Base-by-base conservation (phyloP, 2,797 vertebrate species). In the Sebastes variabilis region DNA sequence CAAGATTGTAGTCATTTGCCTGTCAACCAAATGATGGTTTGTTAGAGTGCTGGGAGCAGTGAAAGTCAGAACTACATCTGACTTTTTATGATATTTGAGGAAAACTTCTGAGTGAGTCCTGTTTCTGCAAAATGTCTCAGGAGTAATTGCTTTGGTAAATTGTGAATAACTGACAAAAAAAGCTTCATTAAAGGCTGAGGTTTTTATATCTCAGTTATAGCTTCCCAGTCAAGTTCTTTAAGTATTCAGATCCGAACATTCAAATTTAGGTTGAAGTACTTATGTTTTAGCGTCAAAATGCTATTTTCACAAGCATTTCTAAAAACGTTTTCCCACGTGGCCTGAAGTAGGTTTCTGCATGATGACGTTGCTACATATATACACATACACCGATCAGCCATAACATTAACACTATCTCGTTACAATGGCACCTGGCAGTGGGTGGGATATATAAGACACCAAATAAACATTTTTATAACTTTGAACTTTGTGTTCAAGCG, bases 121-220 rank as follows among this genome's bases (percentile, higher is more conserved):
- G 60, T 75, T 74, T 81, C 60, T 65, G 72, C 61, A 82, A 85
- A 91, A 81, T 77, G 80, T 83, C 73, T 87, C 62, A 4, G 42
- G 27, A n/a, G 49, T 87, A 88, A 93, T 77, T 91, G 74, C 86
- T 82, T 81, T 27, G 56, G 80, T 52, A 74, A 84, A 74, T 72
- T 76, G 79, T 77, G 72, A 91, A 84, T 78, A 86, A 80, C 30
- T 69, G 80, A 64, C 14, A 66, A 68, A 71, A 86, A 11, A 9
- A 3, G 20, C 30, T 34, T 30, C 60, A 7, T 62, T 34, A 62
- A 62, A 34, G 32, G 10, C 0, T 3, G 9, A 49, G 59, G 18
- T 32, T 27, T 56, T 58, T 58, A 18, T 18, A 10, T 60, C 7
- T 24, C 24, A 24, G 24, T 24, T 24, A 24, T 24, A 29, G 58